Evolutionary conservation across 2,888 invertebrate genomes (phyloP).

Genomic region (Drosophila paranaensis): DNA sequence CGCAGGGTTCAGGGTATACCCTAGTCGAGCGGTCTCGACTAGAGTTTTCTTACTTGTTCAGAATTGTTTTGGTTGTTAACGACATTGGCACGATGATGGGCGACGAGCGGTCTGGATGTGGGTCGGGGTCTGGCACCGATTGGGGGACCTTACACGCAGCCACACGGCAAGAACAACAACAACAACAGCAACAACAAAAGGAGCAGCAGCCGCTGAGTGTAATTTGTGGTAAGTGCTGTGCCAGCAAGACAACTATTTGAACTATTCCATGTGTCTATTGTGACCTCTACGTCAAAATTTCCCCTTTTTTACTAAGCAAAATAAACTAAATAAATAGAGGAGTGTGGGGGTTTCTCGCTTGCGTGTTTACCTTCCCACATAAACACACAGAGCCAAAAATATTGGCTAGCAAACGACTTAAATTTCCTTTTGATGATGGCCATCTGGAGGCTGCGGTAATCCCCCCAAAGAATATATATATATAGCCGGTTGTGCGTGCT

Average conservation of each 20-base stretch:
- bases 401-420: slow-evolving; percentile 60
- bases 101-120: slow-evolving; percentile 65
- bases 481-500: slow-evolving; percentile 8
- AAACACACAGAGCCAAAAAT: slow-evolving; percentile 53
- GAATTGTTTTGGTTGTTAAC: slow-evolving; percentile 54
- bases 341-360: slow-evolving; percentile 18
- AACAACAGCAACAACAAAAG: slow-evolving; percentile 13
- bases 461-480: slow-evolving; percentile 36
- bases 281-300: slow-evolving; percentile 57
- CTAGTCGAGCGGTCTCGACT: too few relatives aligned
- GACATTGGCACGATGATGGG: slow-evolving; percentile 66
- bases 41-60: too few relatives aligned
- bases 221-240: slow-evolving; percentile 72
- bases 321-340: slow-evolving; percentile 56
- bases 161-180: slow-evolving; percentile 22
- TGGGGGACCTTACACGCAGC: slow-evolving; percentile 15
- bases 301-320: slow-evolving; percentile 53
- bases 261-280: slow-evolving; percentile 62
- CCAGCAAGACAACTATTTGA: slow-evolving; percentile 66
- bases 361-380: slow-evolving; percentile 75
- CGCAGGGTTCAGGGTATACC: too few relatives aligned
- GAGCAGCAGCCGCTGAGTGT: slow-evolving; percentile 30
- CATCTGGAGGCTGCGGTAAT: slow-evolving; percentile 56
- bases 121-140: slow-evolving; percentile 12
- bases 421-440: slow-evolving; percentile 60